These are phyloP conservation scores for Drosophila formosana DNA, from an alignment of 2,888 invertebrate genomes.

Conservation along the genomic window DNA sequence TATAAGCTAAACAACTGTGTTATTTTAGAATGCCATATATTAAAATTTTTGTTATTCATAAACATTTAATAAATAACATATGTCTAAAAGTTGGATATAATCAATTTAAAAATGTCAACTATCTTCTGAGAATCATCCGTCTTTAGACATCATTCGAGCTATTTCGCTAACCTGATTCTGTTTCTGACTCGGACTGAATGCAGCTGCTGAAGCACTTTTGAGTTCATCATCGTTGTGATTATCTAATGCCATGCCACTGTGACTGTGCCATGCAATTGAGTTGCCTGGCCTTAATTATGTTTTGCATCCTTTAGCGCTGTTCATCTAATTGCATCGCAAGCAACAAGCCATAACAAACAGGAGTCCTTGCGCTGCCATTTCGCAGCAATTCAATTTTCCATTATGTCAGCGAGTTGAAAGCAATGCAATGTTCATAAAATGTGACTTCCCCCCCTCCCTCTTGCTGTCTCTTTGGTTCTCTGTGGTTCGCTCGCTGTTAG, in stretches of 20 bases:
- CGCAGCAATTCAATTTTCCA: conserved; percentile 78
- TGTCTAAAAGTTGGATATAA: too few relatives aligned
- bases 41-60: too few relatives aligned
- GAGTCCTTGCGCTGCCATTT: conserved; percentile 8
- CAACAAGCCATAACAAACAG: conserved; percentile 28
- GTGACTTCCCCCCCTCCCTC: background rate
- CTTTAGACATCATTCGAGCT: too few relatives aligned
- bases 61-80: too few relatives aligned
- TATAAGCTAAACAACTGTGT: too few relatives aligned
- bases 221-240: conserved; percentile 28
- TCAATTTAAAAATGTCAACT: too few relatives aligned
- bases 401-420: conserved; percentile 73
- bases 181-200: background rate
- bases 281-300: conserved; percentile 70
- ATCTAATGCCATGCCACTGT: conserved; percentile 48
- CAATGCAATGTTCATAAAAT: conserved; percentile 79
- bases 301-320: conserved; percentile 68
- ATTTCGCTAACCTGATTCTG: conserved; percentile 14
- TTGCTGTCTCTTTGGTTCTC: background rate
- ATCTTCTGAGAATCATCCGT: too few relatives aligned
- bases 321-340: conserved; percentile 70
- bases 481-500: conserved; percentile 8
- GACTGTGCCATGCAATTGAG: conserved; percentile 37
- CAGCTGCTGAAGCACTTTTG: conserved; percentile 12
- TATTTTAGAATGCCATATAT: too few relatives aligned